phyloP scores from a whole-genome alignment of 2,797 vertebrate species.

The Masticophis lateralis region DNA sequence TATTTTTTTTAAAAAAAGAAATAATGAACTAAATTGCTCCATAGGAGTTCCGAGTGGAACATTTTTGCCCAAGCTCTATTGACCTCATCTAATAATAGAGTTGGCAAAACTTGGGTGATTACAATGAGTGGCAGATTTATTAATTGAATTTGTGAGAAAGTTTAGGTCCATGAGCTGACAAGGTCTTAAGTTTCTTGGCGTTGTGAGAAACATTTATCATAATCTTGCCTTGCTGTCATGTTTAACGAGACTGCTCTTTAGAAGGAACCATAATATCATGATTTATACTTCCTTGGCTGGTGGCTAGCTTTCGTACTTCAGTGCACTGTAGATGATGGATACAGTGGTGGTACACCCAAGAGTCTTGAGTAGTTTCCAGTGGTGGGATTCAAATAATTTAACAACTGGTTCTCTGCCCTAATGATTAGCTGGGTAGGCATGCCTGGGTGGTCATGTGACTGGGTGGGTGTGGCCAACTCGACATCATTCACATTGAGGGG shows the following conservation, averaged over 20 bases:
- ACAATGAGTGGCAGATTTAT: background rate
- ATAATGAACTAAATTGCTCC: background rate
- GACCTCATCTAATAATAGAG: background rate
- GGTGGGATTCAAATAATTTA: too few relatives aligned
- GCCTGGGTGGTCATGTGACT: too few relatives aligned
- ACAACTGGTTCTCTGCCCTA: too few relatives aligned
- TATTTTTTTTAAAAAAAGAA: background rate
- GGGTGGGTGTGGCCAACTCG: too few relatives aligned
- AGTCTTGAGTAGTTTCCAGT: background rate
- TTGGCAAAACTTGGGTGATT: background rate
- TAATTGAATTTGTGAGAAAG: background rate
- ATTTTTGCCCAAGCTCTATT: background rate
- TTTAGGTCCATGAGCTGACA: background rate
- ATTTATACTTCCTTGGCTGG: background rate
- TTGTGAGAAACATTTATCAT: background rate
- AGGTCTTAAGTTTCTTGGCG: background rate
- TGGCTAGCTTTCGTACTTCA: background rate
- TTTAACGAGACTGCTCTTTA: background rate
- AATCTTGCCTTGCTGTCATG: background rate
- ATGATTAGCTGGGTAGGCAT: too few relatives aligned
- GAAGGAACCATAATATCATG: background rate
- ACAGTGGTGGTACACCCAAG: background rate
- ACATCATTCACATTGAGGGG: too few relatives aligned
- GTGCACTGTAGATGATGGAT: background rate
- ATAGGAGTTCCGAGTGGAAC: background rate